A percentile compares a stretch with the other conserved stretches of the same genome.
Evolutionary conservation across 2,888 invertebrate genomes (phyloP).

Genomic region (Megalurothrips usitatus): DNA sequence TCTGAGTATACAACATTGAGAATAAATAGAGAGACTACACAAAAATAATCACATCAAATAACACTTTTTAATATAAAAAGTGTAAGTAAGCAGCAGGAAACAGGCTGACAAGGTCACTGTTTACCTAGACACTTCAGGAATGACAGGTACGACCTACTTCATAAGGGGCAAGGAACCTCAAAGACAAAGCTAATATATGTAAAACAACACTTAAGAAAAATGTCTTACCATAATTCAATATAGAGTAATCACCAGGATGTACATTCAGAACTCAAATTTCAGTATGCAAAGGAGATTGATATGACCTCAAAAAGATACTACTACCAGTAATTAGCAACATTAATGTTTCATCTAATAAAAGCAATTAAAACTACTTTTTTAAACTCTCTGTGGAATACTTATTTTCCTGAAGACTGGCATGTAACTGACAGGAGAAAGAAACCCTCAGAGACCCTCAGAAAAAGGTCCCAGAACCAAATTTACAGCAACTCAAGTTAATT

Average conservation of each 20-base stretch:
- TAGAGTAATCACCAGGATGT: not conserved
- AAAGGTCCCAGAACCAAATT: not conserved
- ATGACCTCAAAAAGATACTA: not conserved
- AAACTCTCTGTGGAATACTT: too few species aligned
- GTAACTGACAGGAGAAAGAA: not conserved
- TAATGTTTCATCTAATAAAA: not conserved
- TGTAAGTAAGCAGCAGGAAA: not conserved
- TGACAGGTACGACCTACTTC: not conserved
- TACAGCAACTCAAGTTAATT: not conserved
- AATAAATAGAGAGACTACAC: constrained; percentile 19
- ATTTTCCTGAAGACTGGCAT: too few species aligned
- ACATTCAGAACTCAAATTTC: not conserved
- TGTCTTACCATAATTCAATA: not conserved
- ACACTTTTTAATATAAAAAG: constrained; percentile 27
- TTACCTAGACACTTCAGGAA: not conserved
- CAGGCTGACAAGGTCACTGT: not conserved
- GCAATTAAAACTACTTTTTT: not conserved
- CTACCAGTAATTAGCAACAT: not conserved
- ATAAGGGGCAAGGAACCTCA: not conserved
- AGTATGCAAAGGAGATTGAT: not conserved
- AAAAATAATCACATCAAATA: not conserved
- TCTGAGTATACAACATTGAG: not conserved
- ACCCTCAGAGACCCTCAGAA: not conserved
- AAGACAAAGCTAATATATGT: not conserved
- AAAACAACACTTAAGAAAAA: not conserved